Evolutionary conservation across 2,888 invertebrate species (phyloP).

Genomic region (Drosophila eohydei): DNA sequence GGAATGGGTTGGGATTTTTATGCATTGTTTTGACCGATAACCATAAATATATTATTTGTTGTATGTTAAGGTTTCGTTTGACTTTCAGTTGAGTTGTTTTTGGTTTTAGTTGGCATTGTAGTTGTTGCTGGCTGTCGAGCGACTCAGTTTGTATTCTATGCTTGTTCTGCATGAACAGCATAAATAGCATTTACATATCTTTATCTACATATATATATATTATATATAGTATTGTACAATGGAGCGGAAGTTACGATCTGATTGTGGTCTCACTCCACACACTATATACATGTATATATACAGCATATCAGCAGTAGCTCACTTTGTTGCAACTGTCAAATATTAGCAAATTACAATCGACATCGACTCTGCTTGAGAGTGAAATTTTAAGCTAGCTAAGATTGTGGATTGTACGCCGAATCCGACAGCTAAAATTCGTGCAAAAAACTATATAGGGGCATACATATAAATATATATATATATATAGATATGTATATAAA

Average conservation of each 20-base stretch:
- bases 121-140: slow-evolving; percentile 7
- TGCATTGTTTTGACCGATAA: slow-evolving; percentile 39
- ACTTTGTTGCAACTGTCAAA: slow-evolving; percentile 3
- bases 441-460: background rate
- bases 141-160: slow-evolving; percentile 22
- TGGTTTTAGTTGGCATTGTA: slow-evolving; percentile 1
- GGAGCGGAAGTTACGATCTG: slow-evolving; percentile 46
- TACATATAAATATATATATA: background rate
- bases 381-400: slow-evolving; percentile 3
- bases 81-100: slow-evolving; percentile 21
- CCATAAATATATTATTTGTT: slow-evolving; percentile 33
- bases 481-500: background rate
- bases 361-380: background rate
- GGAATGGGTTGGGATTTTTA: slow-evolving; percentile 1
- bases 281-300: background rate
- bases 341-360: background rate
- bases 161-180: slow-evolving; percentile 55
- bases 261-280: slow-evolving; percentile 7
- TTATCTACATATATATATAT: slow-evolving; percentile 3
- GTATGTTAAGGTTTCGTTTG: slow-evolving; percentile 21
- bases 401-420: background rate
- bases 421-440: background rate
- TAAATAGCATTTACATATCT: slow-evolving; percentile 22
- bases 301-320: slow-evolving; percentile 14
- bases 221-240: slow-evolving; percentile 15